Percentiles rank a stretch among this genome's conserved stretches.
These are phyloP conservation scores for Seriola rivoliana DNA, from an alignment of 2,113 vertebrate genomes.

Conservation along the genomic window DNA sequence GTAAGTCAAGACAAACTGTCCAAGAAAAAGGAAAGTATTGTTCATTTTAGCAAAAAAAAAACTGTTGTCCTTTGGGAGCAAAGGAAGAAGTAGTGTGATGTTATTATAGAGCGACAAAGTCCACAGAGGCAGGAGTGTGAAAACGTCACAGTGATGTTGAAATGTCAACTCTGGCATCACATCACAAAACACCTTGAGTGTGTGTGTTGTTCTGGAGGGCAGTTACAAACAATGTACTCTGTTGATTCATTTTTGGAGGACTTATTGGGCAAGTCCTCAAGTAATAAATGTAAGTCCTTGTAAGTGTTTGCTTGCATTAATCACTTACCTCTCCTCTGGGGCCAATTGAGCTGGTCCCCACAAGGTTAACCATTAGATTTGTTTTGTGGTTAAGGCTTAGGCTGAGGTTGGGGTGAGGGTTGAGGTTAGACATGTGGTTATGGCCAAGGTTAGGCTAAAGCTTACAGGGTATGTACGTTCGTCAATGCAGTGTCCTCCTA, in stretches of 20 bases:
- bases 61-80: neutral
- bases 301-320: neutral
- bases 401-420: neutral
- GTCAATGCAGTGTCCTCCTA: slow-evolving; percentile 15
- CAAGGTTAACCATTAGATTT: slow-evolving; percentile 31
- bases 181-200: neutral
- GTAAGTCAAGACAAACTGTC: no score
- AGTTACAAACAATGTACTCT: neutral
- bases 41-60: neutral
- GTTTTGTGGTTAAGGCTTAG: neutral
- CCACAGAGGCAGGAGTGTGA: neutral
- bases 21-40: neutral
- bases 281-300: slow-evolving; percentile 1
- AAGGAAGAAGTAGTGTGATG: neutral
- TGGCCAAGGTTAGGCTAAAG: neutral
- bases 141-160: neutral
- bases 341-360: slow-evolving; percentile 13
- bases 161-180: neutral
- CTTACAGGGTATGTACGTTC: slow-evolving; percentile 11
- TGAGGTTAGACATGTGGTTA: slow-evolving; percentile 19
- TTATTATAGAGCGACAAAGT: neutral
- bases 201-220: neutral
- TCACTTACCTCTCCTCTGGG: neutral
- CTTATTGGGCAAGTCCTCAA: neutral
- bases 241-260: slow-evolving; percentile 2